Base-by-base conservation (phyloP, 2,888 invertebrate genomes). In the Polia nebulosa region DNA sequence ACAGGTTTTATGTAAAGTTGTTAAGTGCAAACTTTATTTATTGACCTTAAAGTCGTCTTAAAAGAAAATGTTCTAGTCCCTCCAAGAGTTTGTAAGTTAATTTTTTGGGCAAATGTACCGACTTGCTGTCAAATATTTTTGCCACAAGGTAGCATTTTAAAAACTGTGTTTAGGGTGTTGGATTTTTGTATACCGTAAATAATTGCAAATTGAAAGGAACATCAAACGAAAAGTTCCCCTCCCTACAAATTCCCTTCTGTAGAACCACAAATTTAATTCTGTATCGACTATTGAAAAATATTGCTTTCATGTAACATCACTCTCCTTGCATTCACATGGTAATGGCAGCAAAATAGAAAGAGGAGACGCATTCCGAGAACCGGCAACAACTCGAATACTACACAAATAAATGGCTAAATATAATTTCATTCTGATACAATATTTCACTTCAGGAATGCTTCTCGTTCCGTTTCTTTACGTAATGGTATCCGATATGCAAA, bases 241-340 rank as follows among this genome's bases (percentile, higher is more conserved):
- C 68, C 55, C 63, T 78, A 83, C 65, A 85, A 87, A 88, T 61
- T 68, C 52, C 78, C 87, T 83, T 83, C 87, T 84, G 88, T 84
- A 85, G 73, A 80, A 78, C 88, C 88, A 83, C 89, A 92, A 94
- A 93, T 93, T 91, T 88, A 89, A 93, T 93, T 90, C 82, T 84
- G 72, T 78, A 80, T 81, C 84, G 87, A 83, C 88, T 88, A 91
- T 91, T 90, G 91, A 89, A 91, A 91, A 90, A 92, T 92, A 90
- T 91, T 89, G 89, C 91, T 87, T 87, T 86, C 83, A 86, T 89
- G 85, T 89, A 89, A 86, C 87, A 86, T 89, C 86, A 89, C 88
- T 90, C 83, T 72, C 78, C 79, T 76, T 82, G 81, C 84, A 91
- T 93, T 92, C 91, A 87, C 77, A 90, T 89, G 88, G 87, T 91